Conservation (phyloP, 2,113 vertebrate species). For the Arvicanthis niloticus region DNA sequence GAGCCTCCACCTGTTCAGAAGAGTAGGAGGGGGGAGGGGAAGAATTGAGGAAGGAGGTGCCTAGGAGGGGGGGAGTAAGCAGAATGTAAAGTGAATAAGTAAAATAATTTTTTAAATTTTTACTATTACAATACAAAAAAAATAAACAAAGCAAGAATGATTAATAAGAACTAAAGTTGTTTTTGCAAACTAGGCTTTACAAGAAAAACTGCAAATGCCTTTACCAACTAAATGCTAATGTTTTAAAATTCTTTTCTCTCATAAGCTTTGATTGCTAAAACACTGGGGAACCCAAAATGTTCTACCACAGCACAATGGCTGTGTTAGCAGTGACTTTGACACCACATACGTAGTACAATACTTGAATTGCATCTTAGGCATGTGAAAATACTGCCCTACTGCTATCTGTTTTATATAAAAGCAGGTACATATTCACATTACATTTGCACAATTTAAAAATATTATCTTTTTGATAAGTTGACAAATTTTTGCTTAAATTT, state of each 20-base stretch:
- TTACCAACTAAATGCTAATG: background rate
- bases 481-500: constrained; percentile 42
- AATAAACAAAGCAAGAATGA: constrained; percentile 5
- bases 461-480: background rate
- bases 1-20: no score
- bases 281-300: background rate
- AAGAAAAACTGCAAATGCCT: background rate
- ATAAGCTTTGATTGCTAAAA: background rate
- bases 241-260: background rate
- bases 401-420: background rate
- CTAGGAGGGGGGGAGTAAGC: no score
- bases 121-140: no score
- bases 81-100: no score
- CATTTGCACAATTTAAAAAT: constrained; percentile 30
- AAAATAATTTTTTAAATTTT: no score
- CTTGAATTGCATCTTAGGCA: background rate
- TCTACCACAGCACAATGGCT: background rate
- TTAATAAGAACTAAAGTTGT: background rate
- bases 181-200: constrained; percentile 32
- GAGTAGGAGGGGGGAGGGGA: no score
- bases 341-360: background rate
- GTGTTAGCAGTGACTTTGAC: background rate
- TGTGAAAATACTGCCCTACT: background rate
- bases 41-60: no score
- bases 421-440: background rate